Base-by-base conservation (phyloP, 2,888 invertebrate genomes). In the Thereva nobilitata region DNA sequence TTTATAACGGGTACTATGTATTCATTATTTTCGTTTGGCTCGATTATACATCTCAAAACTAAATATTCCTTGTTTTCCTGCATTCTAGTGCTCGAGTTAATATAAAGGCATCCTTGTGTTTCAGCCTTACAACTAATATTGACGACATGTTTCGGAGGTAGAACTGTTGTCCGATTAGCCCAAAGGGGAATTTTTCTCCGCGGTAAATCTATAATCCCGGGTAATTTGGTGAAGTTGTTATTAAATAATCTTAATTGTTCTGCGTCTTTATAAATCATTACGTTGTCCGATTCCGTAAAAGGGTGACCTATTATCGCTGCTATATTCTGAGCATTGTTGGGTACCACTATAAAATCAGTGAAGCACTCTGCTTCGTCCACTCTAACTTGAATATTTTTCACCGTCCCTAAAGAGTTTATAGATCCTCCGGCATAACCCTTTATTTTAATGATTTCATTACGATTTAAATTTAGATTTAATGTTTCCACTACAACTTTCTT, bases 361-460 rank as follows among this genome's bases (percentile, higher is more conserved):
- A 56, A 10, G 8, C 45, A 45, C 2, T 6, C 8, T 9, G 37
- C 59, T 3, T 47, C 34, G 37, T 59, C 59, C 5, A 59, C 37
- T 37, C 4, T 6, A 35, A 59, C 47, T 10, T 47, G 34, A n/a
- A 59, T 12, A 35, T 59, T 34, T 34, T 47, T 47, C 6, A 59
- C 6, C 0, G 9, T 4, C 7, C 59, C 59, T 35, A 9, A 4
- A n/a, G 37, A 1, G 5, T 44, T 41, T 44, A 59, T 3, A 35
- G 23, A 10, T 2, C 59, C 59, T 0, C 47, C 59, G n/a, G 45
- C 59, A 59, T 35, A 59, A 12, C 59, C 59, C n/a, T n/a, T n/a
- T n/a, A n/a, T n/a, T n/a, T n/a, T n/a, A n/a, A n/a, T 3, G 4
- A 12, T 59, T n/a, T 2, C 10, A n/a, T n/a, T 45, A 3, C 8